Percentiles rank a stretch among this genome's conserved stretches.
Evolutionary conservation across 2,888 invertebrate species (phyloP).

Genomic region (Chloromyia formosa): DNA sequence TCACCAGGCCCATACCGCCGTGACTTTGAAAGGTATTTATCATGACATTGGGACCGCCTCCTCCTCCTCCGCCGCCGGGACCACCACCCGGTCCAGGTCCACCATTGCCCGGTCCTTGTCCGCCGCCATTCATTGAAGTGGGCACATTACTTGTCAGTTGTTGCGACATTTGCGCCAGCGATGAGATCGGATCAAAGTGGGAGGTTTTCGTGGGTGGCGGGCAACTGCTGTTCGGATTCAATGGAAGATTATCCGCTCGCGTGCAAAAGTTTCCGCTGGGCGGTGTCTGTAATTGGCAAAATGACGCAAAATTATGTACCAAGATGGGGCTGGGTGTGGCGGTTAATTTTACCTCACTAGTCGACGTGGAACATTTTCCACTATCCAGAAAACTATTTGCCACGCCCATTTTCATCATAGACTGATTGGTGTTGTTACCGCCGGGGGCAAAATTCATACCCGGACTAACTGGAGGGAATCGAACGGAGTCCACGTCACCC

Average conservation of each 20-base stretch:
- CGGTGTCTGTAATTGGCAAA: conserved; percentile 54
- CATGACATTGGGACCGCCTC: conserved; percentile 48
- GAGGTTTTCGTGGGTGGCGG: conserved; percentile 70
- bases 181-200: conserved; percentile 92
- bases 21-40: conserved; percentile 49
- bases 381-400: conserved; percentile 60
- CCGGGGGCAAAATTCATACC: conserved; percentile 56
- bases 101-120: conserved; percentile 62
- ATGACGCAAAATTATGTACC: background rate
- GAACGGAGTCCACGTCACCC: conserved; percentile 57
- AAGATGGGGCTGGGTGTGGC: background rate
- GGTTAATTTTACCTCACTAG: conserved; percentile 51
- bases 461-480: conserved; percentile 60
- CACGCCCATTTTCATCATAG: conserved; percentile 56
- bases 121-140: conserved; percentile 67
- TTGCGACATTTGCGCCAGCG: conserved; percentile 94
- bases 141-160: conserved; percentile 82
- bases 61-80: conserved; percentile 59
- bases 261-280: conserved; percentile 60
- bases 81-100: conserved; percentile 59
- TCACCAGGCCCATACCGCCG: conserved; percentile 44
- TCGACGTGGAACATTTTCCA: conserved; percentile 41
- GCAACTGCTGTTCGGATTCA: conserved; percentile 71
- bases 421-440: conserved; percentile 52
- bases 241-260: conserved; percentile 71